Conservation (phyloP, 2,113 vertebrate species). For the Pluvianellus socialis region DNA sequence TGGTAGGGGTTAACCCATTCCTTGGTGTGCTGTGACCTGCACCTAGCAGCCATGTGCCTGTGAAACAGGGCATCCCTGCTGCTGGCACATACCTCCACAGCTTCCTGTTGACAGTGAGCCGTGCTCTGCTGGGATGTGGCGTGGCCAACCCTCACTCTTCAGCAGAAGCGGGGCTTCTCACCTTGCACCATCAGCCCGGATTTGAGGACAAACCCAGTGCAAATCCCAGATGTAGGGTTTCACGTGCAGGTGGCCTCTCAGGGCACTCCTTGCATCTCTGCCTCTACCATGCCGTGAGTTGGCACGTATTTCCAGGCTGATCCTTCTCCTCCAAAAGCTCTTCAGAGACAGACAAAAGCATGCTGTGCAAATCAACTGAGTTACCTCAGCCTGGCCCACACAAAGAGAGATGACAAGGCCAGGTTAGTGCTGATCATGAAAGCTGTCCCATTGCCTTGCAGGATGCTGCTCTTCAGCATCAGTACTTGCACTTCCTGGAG, state of each 20-base stretch:
- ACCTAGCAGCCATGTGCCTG: neutral
- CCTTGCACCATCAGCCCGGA: neutral
- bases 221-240: neutral
- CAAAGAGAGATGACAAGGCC: neutral
- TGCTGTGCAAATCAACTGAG: rapidly evolving
- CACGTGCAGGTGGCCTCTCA: neutral
- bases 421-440: neutral
- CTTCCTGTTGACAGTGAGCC: neutral
- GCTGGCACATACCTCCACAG: neutral
- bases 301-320: neutral
- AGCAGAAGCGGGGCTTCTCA: neutral
- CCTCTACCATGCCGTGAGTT: neutral
- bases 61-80: neutral
- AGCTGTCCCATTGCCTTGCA: neutral
- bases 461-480: neutral
- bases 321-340: neutral
- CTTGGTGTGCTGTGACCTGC: neutral
- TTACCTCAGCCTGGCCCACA: neutral
- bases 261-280: neutral
- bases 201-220: neutral
- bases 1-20: neutral
- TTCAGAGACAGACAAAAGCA: neutral
- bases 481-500: neutral
- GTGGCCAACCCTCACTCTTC: neutral
- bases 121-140: neutral